Base-by-base conservation (phyloP, 2,888 invertebrate genomes). In the Toxonevra muliebris region DNA sequence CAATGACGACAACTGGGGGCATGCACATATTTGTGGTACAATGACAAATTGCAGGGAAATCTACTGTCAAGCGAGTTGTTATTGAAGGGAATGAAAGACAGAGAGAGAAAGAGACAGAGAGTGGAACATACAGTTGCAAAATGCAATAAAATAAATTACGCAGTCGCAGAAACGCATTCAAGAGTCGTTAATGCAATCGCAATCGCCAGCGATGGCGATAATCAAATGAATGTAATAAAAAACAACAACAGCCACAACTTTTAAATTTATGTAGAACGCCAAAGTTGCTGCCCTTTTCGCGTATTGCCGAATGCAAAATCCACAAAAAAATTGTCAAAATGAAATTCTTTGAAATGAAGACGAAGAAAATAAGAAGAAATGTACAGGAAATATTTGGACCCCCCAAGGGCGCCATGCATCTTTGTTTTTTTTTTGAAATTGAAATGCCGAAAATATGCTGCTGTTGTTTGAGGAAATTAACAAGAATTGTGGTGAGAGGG, bases 331-430 rank as follows among this genome's bases (percentile, higher is more conserved):
- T 42, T 50, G 64, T 64, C 55, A 57, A 64, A 55, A 64, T 45
- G 57, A 64, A 64, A 57, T 57, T 64, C 64, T 41, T 40, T 64
- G 64, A 55, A 63, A 30, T 63, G 55, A 57, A 30, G 63, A 57
- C 63, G 48, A 45, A 53, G 63, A 20, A 45, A 57, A 30, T 54
- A 57, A 30, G 30, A 48, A 48, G 59, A 58, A 59, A 65, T 52
- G 60, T 41, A 7, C 55, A 59, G 40, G 45, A 53, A 65, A 65
- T 65, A 58, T 69, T 65, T 17, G 58, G 71, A 71, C 71, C 71
- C 61, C 71, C 71, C 68, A 65, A 61, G 69, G 71, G 71, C 71
- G 71, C 71, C 68, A 71, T 58, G 61, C 41, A 61, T 48, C 58
- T 62, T 41, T n/a, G 57, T 62, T 2, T 30, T 7, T 30, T 30